Conservation (phyloP, 64 coral and sea anemone species). For the Pocillopora damicornis region DNA sequence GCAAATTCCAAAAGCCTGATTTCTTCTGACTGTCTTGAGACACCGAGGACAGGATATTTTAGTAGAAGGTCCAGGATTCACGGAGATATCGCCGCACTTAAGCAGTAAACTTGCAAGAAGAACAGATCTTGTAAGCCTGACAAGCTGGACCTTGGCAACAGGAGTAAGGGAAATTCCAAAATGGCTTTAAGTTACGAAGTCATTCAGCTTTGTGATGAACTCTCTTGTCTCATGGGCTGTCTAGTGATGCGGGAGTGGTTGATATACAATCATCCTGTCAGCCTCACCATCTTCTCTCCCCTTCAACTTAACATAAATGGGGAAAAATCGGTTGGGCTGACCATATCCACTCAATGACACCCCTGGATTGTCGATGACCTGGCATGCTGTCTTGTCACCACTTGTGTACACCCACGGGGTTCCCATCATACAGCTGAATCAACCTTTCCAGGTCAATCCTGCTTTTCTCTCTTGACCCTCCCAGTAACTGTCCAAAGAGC, state of each 20-base stretch:
- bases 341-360: slow-evolving; percentile 14
- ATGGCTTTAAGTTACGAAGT: no score
- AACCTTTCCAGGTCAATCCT: slow-evolving; percentile 7
- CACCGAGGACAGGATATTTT: slow-evolving; percentile 7
- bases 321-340: slow-evolving; percentile 37
- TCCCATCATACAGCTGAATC: slow-evolving; percentile 14
- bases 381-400: neutral
- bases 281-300: slow-evolving; percentile 40
- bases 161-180: no score
- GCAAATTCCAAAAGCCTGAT: slow-evolving; percentile 4
- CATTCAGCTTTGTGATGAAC: neutral
- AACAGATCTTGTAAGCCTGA: no score
- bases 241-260: slow-evolving; percentile 18
- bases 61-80: slow-evolving; percentile 3
- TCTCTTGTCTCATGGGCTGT: neutral
- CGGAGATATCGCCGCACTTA: neutral
- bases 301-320: slow-evolving; percentile 15
- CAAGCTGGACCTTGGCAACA: no score
- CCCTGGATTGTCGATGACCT: slow-evolving; percentile 26
- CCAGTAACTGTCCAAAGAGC: slow-evolving; percentile 32
- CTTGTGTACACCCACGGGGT: neutral
- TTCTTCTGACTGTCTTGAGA: slow-evolving; percentile 4
- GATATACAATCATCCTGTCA: slow-evolving; percentile 12
- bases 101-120: no score
- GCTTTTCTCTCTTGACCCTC: slow-evolving; percentile 18